Conservation (phyloP, 2,888 invertebrate species). For the Stenurella melanura region DNA sequence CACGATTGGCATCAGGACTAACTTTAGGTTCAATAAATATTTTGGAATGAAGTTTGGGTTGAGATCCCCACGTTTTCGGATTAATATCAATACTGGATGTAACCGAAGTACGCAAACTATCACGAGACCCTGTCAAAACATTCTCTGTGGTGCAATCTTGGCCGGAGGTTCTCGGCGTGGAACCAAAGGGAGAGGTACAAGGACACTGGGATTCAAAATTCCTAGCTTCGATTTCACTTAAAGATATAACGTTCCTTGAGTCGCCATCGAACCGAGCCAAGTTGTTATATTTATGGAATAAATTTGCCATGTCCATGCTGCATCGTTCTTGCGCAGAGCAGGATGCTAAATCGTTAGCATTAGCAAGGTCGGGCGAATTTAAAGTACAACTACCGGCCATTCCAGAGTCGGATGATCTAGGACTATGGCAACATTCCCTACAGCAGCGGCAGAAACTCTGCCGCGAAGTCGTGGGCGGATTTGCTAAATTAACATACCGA, state of each 20-base stretch:
- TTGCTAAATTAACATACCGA: conserved; percentile 70
- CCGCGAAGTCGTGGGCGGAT: conserved; percentile 51
- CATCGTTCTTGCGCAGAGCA: conserved; percentile 59
- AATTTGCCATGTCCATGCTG: conserved; percentile 62
- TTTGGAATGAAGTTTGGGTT: conserved; percentile 75
- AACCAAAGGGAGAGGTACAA: conserved; percentile 84
- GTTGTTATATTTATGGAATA: conserved; percentile 63
- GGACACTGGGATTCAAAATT: conserved; percentile 83
- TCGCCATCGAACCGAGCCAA: conserved; percentile 52
- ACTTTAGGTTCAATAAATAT: conserved; percentile 60
- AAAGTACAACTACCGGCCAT: conserved; percentile 89
- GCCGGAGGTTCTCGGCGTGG: conserved; percentile 82
- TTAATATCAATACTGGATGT: conserved; percentile 74
- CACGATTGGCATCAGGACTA: conserved; percentile 5
- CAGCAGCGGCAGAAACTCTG: conserved; percentile 65
- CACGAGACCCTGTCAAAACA: conserved; percentile 74
- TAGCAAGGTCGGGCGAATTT: conserved; percentile 81
- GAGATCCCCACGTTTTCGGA: conserved; percentile 72
- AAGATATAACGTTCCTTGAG: conserved; percentile 70
- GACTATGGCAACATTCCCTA: conserved; percentile 76
- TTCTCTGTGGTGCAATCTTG: conserved; percentile 78
- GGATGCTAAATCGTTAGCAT: conserved; percentile 57
- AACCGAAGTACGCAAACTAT: conserved; percentile 75
- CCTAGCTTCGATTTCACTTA: conserved; percentile 76
- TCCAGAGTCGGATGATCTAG: conserved; percentile 88